Base-by-base conservation (phyloP, 2,113 vertebrate genomes). In the Ceratotherium simum region DNA sequence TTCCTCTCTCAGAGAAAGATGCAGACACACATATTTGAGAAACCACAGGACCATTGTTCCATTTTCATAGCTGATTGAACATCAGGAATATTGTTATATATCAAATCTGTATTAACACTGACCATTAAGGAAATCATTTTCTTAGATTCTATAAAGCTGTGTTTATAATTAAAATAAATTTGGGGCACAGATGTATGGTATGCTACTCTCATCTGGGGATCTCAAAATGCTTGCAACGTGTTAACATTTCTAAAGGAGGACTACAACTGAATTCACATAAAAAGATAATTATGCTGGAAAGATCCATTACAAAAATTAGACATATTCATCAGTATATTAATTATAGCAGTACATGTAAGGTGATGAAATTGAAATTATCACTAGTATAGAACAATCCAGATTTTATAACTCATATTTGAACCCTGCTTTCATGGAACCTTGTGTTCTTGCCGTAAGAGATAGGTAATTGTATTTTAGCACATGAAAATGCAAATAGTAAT, bases 201-300 rank as follows among this genome's bases (percentile, higher is more conserved):
- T 88, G 12, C 29, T 58, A 36, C 67, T 80, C 96, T 94, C n/a
- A 75, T 36, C n/a, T 94, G n/a, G n/a, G 23, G 14, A 83, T 76
- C 25, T 51, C 39, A 95, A 96, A 90, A 90, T 70, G 42, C 48
- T 93, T 96, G 54, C 27, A 95, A 56, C 36, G 36, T 65, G 60
- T 67, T 95, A 81, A 39, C n/a, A 54, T 78, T 93, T 95, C 92
- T 69, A 82, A 84, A 93, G 31, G 56, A 72, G 48, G 13, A 4
- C 27, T 79, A 80, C 27, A 64, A 51, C 33, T 51, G 20, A 95
- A 88, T 91, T 95, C 82, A 95, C 27, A 90, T 70, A 65, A 90
- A 97, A 89, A 60, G 36, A 73, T 79, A 83, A 93, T 58, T 85
- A 31, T 90, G 36, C 36, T 94, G 42, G 46, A 91, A 93, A 89